Evolutionary conservation across 2,797 vertebrate genomes (phyloP).

Genomic region (Limnodromus scolopaceus): DNA sequence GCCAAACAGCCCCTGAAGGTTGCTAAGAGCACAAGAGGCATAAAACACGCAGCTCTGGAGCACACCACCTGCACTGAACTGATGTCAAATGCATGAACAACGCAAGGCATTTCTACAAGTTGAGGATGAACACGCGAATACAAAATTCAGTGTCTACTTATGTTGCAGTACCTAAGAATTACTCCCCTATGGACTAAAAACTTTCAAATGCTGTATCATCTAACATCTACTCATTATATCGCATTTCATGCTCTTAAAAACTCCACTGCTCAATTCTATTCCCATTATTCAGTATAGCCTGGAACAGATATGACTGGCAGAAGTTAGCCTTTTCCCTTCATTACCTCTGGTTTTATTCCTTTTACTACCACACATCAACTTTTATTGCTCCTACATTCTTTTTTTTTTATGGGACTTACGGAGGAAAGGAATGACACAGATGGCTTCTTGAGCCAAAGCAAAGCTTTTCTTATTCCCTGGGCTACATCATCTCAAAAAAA

Average conservation of each 20-base stretch:
- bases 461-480: neutral
- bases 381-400: neutral
- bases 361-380: neutral
- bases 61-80: neutral
- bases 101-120: fast-evolving
- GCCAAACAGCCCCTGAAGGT: neutral
- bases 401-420: neutral
- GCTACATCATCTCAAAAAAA: neutral
- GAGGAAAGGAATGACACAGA: neutral
- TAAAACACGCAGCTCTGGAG: neutral
- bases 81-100: neutral
- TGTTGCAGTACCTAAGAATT: neutral
- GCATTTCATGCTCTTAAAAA: neutral
- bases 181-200: neutral
- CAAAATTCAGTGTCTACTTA: neutral
- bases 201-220: neutral
- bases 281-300: neutral
- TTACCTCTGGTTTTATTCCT: neutral
- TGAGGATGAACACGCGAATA: fast-evolving
- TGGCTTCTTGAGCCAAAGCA: neutral
- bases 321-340: neutral
- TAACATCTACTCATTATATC: neutral
- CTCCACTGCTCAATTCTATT: neutral
- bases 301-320: neutral
- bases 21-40: neutral